Percentiles rank a stretch among this genome's conserved stretches.
Evolutionary conservation across 2,113 vertebrate genomes (phyloP).

Genomic region (Notechis scutatus): DNA sequence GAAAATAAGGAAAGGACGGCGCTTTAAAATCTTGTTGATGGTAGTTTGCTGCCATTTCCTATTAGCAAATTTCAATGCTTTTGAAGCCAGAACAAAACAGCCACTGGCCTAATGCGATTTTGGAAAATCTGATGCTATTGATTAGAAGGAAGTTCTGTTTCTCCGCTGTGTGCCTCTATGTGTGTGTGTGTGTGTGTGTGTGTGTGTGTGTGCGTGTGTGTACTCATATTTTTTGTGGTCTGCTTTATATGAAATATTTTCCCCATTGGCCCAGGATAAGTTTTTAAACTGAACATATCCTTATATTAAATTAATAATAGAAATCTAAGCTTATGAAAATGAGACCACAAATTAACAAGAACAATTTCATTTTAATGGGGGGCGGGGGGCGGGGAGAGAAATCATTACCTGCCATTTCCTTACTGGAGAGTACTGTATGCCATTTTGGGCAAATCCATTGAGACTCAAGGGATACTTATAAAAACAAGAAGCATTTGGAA

Average conservation of each 20-base stretch:
- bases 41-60: not conserved
- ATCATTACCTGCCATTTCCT: constrained; percentile 69
- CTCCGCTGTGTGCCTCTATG: not conserved
- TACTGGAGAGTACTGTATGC: constrained; percentile 56
- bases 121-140: constrained; percentile 31
- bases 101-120: constrained; percentile 38
- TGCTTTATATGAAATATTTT: constrained; percentile 28
- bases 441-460: constrained; percentile 67
- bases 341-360: constrained; percentile 64
- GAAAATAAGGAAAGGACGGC: not conserved
- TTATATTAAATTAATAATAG: constrained; percentile 52
- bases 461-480: constrained; percentile 64
- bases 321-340: constrained; percentile 54
- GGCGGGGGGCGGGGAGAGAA: constrained; percentile 47
- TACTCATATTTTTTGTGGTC: constrained; percentile 49
- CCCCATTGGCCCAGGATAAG: constrained; percentile 49
- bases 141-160: constrained; percentile 1
- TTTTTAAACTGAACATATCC: constrained; percentile 64
- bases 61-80: constrained; percentile 53
- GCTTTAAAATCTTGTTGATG: not conserved
- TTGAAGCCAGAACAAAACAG: constrained; percentile 34
- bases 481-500: constrained; percentile 63
- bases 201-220: too few relatives aligned
- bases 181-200: not conserved
- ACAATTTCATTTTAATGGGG: constrained; percentile 46